Percentiles rank a stretch among this genome's conserved stretches.
These are phyloP conservation scores for Teleopsis dalmanni DNA, from an alignment of 1,140 invertebrate species.

Conservation along the genomic window DNA sequence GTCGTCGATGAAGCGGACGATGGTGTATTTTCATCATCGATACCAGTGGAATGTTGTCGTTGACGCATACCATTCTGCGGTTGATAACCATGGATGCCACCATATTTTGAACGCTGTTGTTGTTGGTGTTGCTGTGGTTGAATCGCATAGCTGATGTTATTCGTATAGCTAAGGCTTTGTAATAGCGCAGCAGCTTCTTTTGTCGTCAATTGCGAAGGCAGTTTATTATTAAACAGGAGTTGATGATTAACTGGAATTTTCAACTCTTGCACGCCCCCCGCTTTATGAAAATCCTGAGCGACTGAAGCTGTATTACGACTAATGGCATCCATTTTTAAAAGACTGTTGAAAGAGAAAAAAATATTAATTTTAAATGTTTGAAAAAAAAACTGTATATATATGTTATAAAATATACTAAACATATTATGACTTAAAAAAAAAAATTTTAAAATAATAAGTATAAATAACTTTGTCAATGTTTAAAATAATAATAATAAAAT, in stretches of 20 bases:
- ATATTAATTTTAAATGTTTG: neutral
- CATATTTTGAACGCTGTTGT: slow-evolving; percentile 9
- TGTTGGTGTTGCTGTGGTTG: slow-evolving; percentile 11
- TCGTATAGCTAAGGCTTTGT: slow-evolving; percentile 33
- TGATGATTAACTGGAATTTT: slow-evolving; percentile 45
- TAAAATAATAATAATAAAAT: neutral
- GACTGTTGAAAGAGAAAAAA: slow-evolving; percentile 19
- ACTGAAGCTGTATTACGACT: slow-evolving; percentile 45
- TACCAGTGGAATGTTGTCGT: slow-evolving; percentile 37
- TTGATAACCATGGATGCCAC: slow-evolving; percentile 10
- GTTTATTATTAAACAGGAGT: slow-evolving; percentile 45
- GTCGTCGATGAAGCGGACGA: slow-evolving; percentile 32
- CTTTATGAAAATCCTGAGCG: slow-evolving; percentile 47
- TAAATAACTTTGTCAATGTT: neutral
- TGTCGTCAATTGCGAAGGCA: slow-evolving; percentile 44
- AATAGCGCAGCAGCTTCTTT: slow-evolving; percentile 39
- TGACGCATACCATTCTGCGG: slow-evolving; percentile 22
- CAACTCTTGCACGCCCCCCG: slow-evolving; percentile 46
- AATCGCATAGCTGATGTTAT: slow-evolving; percentile 8
- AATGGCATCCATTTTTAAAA: slow-evolving; percentile 44
- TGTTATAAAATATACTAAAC: neutral
- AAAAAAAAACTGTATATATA: slow-evolving; percentile 6
- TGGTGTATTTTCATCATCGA: slow-evolving; percentile 42
- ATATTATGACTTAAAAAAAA: neutral
- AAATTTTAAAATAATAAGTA: slow-evolving; percentile 1